These are phyloP conservation scores for Drosophila busckii DNA, from an alignment of 1,140 invertebrate genomes.

Conservation along the genomic window DNA sequence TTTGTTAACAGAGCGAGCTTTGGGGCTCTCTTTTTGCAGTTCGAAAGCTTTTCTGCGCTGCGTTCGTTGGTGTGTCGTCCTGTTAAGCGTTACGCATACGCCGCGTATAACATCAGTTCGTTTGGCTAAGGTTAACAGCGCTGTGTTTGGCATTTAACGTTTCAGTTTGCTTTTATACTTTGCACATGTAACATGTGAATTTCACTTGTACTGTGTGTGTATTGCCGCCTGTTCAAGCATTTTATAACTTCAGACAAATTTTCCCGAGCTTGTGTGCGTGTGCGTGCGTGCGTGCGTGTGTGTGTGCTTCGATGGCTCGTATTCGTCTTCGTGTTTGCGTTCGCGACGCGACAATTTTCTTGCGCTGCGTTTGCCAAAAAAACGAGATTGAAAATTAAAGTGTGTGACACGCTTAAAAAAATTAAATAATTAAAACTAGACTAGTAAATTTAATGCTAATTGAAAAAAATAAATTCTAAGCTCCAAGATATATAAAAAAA, in stretches of 20 bases:
- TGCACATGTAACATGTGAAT: constrained; percentile 76
- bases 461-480: background rate
- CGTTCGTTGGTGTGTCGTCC: background rate
- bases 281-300: constrained; percentile 24
- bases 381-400: constrained; percentile 14
- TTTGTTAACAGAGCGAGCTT: too few relatives aligned
- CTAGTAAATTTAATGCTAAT: constrained; percentile 4
- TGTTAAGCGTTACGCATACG: constrained; percentile 30
- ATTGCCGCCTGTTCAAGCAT: constrained; percentile 46
- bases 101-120: constrained; percentile 11
- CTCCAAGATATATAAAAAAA: constrained; percentile 6
- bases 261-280: constrained; percentile 29
- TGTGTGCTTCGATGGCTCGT: constrained; percentile 28
- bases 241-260: constrained; percentile 63
- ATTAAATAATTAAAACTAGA: constrained; percentile 4
- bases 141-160: background rate
- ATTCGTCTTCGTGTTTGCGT: too few relatives aligned
- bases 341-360: constrained; percentile 12
- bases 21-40: too few relatives aligned
- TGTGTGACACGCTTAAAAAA: constrained; percentile 1
- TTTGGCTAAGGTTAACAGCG: constrained; percentile 21
- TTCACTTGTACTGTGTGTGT: constrained; percentile 42
- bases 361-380: too few relatives aligned
- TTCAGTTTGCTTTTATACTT: constrained; percentile 75
- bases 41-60: background rate